Base-by-base conservation (phyloP, 2,797 vertebrate species). In the Poeciliopsis paucimaculata region DNA sequence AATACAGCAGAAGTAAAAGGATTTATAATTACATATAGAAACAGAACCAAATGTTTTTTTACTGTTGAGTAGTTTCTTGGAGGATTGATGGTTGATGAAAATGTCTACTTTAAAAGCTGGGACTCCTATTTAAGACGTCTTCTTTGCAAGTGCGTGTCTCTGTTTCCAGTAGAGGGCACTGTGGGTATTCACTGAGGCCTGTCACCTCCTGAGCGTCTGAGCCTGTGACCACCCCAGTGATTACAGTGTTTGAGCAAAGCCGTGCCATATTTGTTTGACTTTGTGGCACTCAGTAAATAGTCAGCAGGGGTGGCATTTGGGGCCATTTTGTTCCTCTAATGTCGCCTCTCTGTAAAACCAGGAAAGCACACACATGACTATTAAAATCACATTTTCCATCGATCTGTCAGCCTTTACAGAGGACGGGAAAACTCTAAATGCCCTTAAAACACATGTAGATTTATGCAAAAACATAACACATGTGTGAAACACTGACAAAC, bases 111-210 rank as follows among this genome's bases (percentile, higher is more conserved):
- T 45, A 45, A 71, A 71, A 71, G 26, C 26, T 28, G 41, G 23
- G 68, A 45, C 68, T n/a, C 11, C 41, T 15, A 5, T 85, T 66
- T 43, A 77, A 74, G 36, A 62, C 57, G 1, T 64, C 49, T 49
- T 47, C 73, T 45, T 60, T 41, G 76, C 76, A 64, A 53, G 71
- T 88, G 68, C 28, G 13, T 80, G 76, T 77, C 16, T 74, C 1
- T 86, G 47, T 85, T 20, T 72, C 93, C 96, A 95, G 92, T 91
- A 96, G 96, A 95, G 94, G 95, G 95, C 94, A 95, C 92, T 96
- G 88, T 92, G 93, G 93, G 66, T 89, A 68, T 95, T 94, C 82
- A 88, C 86, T 80, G 28, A 79, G 84, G 80, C 76, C 60, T 20
- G 71, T 23, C 82, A 16, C 83, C 74, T 46, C 9, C 39, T 62